A percentile compares a stretch with the other conserved stretches of the same genome.
These are phyloP conservation scores for Ephestia elutella DNA, from an alignment of 1,140 invertebrate species.

Conservation along the genomic window DNA sequence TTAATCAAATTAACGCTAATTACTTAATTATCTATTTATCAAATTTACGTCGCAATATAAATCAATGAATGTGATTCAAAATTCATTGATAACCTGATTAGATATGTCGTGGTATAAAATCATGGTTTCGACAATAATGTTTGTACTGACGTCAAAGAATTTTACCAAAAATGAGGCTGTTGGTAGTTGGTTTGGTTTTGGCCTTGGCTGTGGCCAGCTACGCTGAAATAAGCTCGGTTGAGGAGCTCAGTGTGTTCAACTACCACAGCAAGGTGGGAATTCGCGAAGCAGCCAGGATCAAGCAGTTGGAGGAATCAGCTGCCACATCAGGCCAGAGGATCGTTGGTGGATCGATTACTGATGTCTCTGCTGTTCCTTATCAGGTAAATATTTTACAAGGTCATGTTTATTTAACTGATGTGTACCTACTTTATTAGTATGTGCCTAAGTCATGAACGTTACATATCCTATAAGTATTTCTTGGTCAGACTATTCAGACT, in stretches of 20 bases:
- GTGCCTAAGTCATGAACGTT: not conserved
- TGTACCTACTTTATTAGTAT: not conserved
- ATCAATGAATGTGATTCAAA: not conserved
- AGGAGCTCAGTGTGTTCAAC: slow-evolving; percentile 17
- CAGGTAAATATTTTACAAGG: slow-evolving; percentile 31
- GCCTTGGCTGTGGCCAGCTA: slow-evolving; percentile 15
- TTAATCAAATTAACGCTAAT: too few relatives aligned
- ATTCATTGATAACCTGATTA: not conserved
- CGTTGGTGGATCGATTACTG: slow-evolving; percentile 31
- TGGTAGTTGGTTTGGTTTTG: slow-evolving; percentile 14
- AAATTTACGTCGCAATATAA: not conserved
- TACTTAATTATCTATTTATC: too few relatives aligned
- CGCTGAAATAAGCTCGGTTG: slow-evolving; percentile 13
- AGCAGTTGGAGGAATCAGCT: slow-evolving; percentile 24
- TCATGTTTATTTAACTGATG: too few relatives aligned
- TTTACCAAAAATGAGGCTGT: slow-evolving; percentile 19
- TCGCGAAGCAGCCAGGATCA: slow-evolving; percentile 27
- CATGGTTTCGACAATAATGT: not conserved
- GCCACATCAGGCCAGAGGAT: slow-evolving; percentile 21
- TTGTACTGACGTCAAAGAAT: not conserved
- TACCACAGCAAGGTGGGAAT: slow-evolving; percentile 38
- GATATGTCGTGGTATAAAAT: not conserved
- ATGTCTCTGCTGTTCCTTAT: slow-evolving; percentile 36
- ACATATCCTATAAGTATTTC: too few relatives aligned
- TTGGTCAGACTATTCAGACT: too few relatives aligned